A percentile compares a stretch with the other conserved stretches of the same genome.
These are phyloP conservation scores for Paramormyrops hopkinsi DNA, from an alignment of 2,797 vertebrate genomes.

Conservation along the genomic window DNA sequence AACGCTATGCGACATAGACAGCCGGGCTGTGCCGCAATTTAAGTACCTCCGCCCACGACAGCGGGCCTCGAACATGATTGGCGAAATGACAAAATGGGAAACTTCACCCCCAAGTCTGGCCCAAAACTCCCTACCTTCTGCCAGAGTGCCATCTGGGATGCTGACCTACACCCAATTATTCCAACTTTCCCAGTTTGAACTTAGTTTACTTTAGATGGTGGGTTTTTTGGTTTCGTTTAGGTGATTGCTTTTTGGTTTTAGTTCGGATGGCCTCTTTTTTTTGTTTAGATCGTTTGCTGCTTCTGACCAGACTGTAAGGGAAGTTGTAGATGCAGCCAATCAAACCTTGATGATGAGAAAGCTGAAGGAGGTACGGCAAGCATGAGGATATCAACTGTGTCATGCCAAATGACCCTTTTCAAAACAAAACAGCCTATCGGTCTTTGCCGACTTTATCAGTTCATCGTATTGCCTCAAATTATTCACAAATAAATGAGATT, in stretches of 20 bases:
- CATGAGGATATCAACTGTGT: neutral
- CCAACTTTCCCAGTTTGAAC: neutral
- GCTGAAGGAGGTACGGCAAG: neutral
- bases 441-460: neutral
- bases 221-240: neutral
- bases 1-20: constrained; percentile 41
- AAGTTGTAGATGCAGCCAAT: neutral
- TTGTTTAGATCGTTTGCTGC: neutral
- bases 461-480: neutral
- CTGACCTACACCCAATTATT: neutral
- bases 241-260: neutral
- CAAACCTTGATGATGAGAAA: constrained; percentile 15
- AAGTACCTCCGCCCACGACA: constrained; percentile 56
- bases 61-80: neutral
- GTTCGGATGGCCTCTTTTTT: neutral
- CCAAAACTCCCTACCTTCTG: neutral
- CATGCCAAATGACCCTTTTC: neutral
- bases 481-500: constrained; percentile 2
- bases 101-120: neutral
- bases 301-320: neutral
- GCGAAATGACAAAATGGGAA: neutral
- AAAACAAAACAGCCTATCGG: neutral
- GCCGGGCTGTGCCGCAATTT: constrained; percentile 32
- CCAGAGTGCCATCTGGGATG: neutral
- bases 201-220: neutral